Evolutionary conservation across 1,140 invertebrate species (phyloP), one percentile per base, ranked within the genome.

Genomic region (Euglossa dilemma): DNA sequence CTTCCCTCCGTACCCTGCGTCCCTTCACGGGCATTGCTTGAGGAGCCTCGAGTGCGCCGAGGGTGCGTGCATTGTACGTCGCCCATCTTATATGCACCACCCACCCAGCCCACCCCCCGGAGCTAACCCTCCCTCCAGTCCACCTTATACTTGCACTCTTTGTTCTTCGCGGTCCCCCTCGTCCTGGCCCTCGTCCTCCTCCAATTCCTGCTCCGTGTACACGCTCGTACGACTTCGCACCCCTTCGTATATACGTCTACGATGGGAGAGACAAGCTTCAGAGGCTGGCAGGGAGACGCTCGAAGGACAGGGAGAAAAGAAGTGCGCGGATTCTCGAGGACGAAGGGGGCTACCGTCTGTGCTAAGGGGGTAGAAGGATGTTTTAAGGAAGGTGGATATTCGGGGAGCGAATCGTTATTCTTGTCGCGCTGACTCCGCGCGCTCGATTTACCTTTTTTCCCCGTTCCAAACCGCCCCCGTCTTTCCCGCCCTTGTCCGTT

Each of bases 51-150:
- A 92, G 91, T 91, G 85, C 85, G 83, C 73, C 86, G 90, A 89
- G 90, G 90, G 91, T 91, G 90, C 90, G 88, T 92, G 90, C 91
- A 92, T 92, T 92, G 91, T 92, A 91, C 90, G 87, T 87, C 80
- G 81, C 87, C 91, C 91, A 92, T 92, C 91, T 92, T 92, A 92
- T 92, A 92, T 92, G 91, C 91, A 92, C 89, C 91, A 89, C 85
- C 90, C 91, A 90, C 87, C 86, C 90, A 67, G 75, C 71, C 84
- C 83, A 74, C 80, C 81, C 80, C 83, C 78, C 72, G 56, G 47
- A 73, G 45, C 82, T 78, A 90, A 73, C 78, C 70, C 79, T 74
- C 75, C 47, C 77, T 56, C 75, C 84, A 79, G 86, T 90, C 86
- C 88, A 87, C 89, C 91, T 92, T 92, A 91, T 91, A 92, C 91